Evolutionary conservation across 2,113 vertebrate species (phyloP), one percentile per base, ranked within the genome.

Genomic region (Pachypanchax playfairii): DNA sequence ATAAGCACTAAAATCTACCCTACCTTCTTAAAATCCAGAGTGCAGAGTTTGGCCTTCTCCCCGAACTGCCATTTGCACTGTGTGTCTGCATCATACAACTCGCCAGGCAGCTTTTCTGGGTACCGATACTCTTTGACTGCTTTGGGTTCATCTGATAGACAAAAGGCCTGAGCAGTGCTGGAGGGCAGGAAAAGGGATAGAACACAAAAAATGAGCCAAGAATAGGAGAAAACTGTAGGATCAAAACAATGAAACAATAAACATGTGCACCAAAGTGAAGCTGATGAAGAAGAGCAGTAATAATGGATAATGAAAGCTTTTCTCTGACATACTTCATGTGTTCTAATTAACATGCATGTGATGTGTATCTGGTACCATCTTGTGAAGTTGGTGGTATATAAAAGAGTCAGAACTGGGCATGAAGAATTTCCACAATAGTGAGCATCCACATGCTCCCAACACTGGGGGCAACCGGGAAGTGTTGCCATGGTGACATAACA

Each of bases 61-160:
- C 95, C 95, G 42, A 96, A 96, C 71, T 96, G 95, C 95, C 95
- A 96, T 80, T 94, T 95, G 92, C 95, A 96, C 83, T 96, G 95
- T 0, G 93, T 96, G 87, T 95, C 91, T 0, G 94, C 94, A 1
- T 96, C 92, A 0, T 96, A 96, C 10, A 96, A 35, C 80, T 96
- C 92, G 18, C 95, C 95, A 0, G 95, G 95, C 48, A 96, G 65
- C 82, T 95, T 90, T 81, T 94, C 93, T 0, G 95, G 95, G 67
- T 94, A 96, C 38, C 82, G 91, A 82, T 95, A 96, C 76, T 94
- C 94, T 57, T 91, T 87, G 38, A 89, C 74, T 1, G 92, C 91
- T 65, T 81, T 91, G 2, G 95, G 94, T 76, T 92, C 93, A 54
- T 96, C 93, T 20, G 91, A 92, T 20, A 96, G 91, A 71, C 95